Conservation (phyloP, 2,797 vertebrate species). For the Mormyrus hasselquistii region DNA sequence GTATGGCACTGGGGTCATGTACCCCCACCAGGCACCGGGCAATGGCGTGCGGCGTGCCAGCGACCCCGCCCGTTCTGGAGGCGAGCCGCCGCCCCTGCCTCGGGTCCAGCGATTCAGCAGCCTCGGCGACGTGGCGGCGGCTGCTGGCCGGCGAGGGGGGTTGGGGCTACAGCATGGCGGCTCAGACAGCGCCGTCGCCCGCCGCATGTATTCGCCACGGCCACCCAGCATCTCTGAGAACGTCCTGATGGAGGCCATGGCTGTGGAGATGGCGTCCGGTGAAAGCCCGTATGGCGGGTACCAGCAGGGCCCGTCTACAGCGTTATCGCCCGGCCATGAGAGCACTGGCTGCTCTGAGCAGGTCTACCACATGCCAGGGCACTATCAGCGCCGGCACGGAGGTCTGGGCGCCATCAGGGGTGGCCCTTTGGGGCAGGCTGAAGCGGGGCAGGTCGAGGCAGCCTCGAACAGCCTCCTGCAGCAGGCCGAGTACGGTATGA, state of each 20-base stretch:
- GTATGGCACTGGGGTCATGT: conserved; percentile 67
- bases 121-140: conserved; percentile 65
- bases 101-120: conserved; percentile 67
- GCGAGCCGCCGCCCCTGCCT: conserved; percentile 60
- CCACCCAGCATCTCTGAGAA: conserved; percentile 90
- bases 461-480: conserved; percentile 65
- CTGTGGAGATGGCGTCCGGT: conserved; percentile 57
- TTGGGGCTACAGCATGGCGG: conserved; percentile 62
- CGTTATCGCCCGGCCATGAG: conserved; percentile 60
- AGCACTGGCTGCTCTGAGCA: conserved; percentile 62
- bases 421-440: conserved; percentile 45
- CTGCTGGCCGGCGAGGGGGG: conserved; percentile 53
- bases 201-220: conserved; percentile 79
- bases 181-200: conserved; percentile 65
- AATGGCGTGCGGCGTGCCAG: conserved; percentile 64
- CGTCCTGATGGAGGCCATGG: conserved; percentile 78
- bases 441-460: conserved; percentile 50
- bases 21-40: conserved; percentile 65
- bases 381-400: conserved; percentile 52
- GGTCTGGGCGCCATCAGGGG: conserved; percentile 40
- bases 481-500: conserved; percentile 68
- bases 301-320: conserved; percentile 55
- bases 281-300: conserved; percentile 71
- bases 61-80: conserved; percentile 55
- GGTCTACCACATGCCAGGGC: conserved; percentile 39